These are phyloP conservation scores for Argentina silus DNA, from an alignment of 2,797 vertebrate species.

Conservation along the genomic window DNA sequence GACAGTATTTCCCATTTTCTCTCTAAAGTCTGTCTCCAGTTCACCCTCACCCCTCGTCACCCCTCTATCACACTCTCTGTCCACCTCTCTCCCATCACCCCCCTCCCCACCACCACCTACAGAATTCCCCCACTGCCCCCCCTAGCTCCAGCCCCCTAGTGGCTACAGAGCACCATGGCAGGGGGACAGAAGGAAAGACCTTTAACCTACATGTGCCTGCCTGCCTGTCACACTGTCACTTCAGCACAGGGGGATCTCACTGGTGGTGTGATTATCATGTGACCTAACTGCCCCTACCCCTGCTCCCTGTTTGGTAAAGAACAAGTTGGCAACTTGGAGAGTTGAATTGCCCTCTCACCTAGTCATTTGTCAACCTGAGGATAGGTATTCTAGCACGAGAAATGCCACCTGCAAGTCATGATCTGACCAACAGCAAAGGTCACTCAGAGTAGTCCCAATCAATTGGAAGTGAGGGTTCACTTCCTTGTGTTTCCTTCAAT, in stretches of 20 bases:
- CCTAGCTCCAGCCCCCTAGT: neutral
- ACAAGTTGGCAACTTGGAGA: neutral
- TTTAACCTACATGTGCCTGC: slow-evolving; percentile 54
- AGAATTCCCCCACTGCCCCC: too few relatives aligned
- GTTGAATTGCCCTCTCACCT: neutral
- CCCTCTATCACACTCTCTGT: neutral
- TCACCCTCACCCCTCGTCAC: too few relatives aligned
- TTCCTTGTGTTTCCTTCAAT: neutral
- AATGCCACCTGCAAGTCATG: too few relatives aligned
- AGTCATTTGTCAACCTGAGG: neutral
- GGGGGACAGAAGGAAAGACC: slow-evolving; percentile 29
- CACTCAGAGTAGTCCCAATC: too few relatives aligned
- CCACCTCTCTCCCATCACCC: neutral
- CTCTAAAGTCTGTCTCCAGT: too few relatives aligned
- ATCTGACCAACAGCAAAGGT: too few relatives aligned
- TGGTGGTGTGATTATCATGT: neutral
- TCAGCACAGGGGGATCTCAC: neutral
- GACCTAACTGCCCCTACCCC: neutral
- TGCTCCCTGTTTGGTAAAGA: too few relatives aligned
- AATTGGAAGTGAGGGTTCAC: neutral
- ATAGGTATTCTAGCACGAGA: too few relatives aligned
- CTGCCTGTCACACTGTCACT: slow-evolving; percentile 43
- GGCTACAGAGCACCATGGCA: neutral
- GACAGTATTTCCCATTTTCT: too few relatives aligned
- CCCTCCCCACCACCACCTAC: neutral